Conservation (phyloP, 2,113 vertebrate genomes). For the Parus major region DNA sequence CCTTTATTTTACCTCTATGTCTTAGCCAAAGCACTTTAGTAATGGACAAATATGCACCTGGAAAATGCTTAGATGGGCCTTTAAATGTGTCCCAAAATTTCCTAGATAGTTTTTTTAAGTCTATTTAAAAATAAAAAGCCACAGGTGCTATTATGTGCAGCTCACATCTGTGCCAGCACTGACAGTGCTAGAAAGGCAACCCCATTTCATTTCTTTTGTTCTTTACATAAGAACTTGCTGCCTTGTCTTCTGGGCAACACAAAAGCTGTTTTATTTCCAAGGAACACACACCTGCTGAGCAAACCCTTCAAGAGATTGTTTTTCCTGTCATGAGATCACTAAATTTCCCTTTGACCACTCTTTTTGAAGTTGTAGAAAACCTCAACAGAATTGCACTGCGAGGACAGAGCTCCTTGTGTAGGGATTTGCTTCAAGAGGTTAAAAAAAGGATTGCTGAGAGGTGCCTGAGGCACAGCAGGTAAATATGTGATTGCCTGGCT, state of each 20-base stretch:
- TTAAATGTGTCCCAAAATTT: background rate
- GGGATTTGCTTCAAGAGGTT: background rate
- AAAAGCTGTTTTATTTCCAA: conserved; percentile 15
- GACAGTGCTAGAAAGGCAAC: background rate
- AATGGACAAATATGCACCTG: background rate
- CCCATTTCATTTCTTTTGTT: conserved; percentile 4
- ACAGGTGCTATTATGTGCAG: background rate
- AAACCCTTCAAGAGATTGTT: background rate
- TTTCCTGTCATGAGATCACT: background rate
- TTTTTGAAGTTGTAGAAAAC: background rate
- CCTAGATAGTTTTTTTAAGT: background rate
- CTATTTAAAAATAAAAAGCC: background rate
- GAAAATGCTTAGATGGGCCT: background rate
- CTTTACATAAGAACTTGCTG: background rate
- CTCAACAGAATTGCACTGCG: background rate
- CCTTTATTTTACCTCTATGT: background rate
- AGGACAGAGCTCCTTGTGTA: background rate
- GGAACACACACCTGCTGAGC: background rate
- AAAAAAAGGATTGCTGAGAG: background rate
- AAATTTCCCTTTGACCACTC: background rate
- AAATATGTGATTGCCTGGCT: background rate
- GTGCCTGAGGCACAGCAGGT: background rate
- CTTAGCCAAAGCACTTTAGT: background rate
- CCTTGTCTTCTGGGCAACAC: background rate
- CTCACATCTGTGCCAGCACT: background rate